A percentile compares a stretch with the other conserved stretches of the same genome.
Evolutionary conservation across 2,797 vertebrate genomes (phyloP).

Genomic region (Malurus splendens): DNA sequence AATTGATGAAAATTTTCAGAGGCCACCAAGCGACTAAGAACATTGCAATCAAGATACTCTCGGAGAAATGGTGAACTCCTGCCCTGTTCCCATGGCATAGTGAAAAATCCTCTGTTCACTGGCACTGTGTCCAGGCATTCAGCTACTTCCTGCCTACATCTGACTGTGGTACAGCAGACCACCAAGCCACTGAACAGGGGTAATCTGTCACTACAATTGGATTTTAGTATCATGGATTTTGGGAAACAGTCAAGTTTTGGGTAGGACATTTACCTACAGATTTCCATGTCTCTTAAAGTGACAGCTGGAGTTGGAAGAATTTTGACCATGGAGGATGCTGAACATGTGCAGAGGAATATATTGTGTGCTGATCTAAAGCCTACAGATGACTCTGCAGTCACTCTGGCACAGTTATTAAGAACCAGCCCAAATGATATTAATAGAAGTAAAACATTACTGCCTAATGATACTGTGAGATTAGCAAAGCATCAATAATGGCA

Average conservation of each 20-base stretch:
- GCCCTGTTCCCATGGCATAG: rapidly evolving
- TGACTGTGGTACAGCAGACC: neutral
- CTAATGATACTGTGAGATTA: conserved; percentile 44
- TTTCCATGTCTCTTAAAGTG: neutral
- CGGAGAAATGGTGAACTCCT: neutral
- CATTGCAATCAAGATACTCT: neutral
- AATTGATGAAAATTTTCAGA: neutral
- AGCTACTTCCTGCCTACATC: neutral
- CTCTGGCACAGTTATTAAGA: conserved; percentile 31
- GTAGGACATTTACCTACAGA: neutral
- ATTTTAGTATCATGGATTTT: neutral
- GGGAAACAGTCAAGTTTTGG: neutral
- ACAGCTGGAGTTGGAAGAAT: neutral
- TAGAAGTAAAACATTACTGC: conserved; percentile 41
- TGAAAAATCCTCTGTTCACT: neutral
- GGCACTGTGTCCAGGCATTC: neutral
- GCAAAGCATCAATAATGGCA: conserved; percentile 51
- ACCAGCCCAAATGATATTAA: conserved; percentile 48
- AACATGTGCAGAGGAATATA: neutral
- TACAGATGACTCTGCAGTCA: neutral
- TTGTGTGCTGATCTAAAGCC: neutral
- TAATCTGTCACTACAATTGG: neutral
- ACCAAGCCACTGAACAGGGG: neutral
- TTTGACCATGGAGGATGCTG: neutral
- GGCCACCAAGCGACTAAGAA: neutral